These are phyloP conservation scores for Gryllus longicercus DNA, from an alignment of 2,888 invertebrate species.

Conservation along the genomic window DNA sequence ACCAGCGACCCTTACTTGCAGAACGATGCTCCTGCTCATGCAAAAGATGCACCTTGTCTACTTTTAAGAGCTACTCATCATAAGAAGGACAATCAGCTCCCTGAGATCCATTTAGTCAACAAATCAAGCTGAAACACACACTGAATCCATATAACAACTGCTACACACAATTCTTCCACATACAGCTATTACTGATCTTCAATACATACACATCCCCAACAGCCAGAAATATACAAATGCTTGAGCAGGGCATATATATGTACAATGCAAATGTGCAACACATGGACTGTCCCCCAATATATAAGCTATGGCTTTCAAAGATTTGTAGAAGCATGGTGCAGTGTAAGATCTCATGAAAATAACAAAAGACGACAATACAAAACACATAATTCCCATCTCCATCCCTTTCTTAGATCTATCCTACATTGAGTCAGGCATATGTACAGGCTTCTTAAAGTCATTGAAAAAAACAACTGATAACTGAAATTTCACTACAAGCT, in stretches of 20 bases:
- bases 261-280: background rate
- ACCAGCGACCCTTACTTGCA: background rate
- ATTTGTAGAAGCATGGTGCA: too few relatives aligned
- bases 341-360: too few relatives aligned
- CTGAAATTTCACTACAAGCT: too few relatives aligned
- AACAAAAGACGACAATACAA: too few relatives aligned
- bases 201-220: background rate
- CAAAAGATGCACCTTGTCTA: background rate
- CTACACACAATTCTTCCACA: background rate
- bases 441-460: too few relatives aligned
- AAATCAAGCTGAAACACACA: background rate
- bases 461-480: too few relatives aligned
- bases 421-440: too few relatives aligned
- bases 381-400: too few relatives aligned
- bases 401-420: too few relatives aligned
- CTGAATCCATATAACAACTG: background rate
- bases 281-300: background rate
- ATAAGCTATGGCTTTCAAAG: background rate
- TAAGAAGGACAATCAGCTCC: background rate
- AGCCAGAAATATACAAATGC: background rate
- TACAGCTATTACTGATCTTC: background rate
- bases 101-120: background rate
- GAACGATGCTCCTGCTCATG: background rate
- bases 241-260: background rate
- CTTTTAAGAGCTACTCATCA: too few relatives aligned